These are phyloP conservation scores for Etheostoma cragini DNA, from an alignment of 2,113 vertebrate species.

Conservation along the genomic window DNA sequence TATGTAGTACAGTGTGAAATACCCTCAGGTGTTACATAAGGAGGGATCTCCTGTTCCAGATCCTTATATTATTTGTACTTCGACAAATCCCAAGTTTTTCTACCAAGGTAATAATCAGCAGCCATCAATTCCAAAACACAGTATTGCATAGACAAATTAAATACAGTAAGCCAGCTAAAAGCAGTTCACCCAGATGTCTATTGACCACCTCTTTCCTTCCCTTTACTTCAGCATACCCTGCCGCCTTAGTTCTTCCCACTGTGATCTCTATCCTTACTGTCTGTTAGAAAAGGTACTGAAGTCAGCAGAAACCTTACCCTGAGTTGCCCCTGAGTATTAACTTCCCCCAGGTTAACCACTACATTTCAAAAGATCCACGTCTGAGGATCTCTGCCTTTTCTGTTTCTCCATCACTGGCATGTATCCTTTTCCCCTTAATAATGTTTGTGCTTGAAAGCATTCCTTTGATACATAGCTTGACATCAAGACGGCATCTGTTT, in stretches of 20 bases:
- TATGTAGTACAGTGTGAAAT: slow-evolving; percentile 8
- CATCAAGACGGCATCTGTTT: slow-evolving; percentile 26
- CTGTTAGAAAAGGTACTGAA: slow-evolving; percentile 4
- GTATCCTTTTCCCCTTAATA: slow-evolving; percentile 10
- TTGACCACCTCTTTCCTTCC: neutral
- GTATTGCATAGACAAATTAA: neutral
- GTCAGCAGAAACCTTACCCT: slow-evolving; percentile 6
- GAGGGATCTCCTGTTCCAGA: slow-evolving; percentile 2
- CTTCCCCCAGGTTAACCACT: neutral
- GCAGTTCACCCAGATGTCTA: neutral
- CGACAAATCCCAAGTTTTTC: neutral
- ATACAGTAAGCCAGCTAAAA: neutral
- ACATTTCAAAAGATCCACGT: slow-evolving; percentile 15
- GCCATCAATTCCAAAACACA: neutral
- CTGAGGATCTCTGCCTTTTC: slow-evolving; percentile 19
- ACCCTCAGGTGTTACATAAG: neutral
- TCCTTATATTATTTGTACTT: neutral
- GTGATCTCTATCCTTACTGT: neutral
- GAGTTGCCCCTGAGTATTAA: neutral
- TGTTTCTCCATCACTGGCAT: slow-evolving; percentile 4
- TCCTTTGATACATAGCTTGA: slow-evolving; percentile 31
- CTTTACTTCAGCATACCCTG: neutral
- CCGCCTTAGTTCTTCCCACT: neutral
- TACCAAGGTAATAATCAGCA: neutral
- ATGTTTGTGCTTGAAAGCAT: slow-evolving; percentile 18